Conservation (phyloP, 23 tunicate genomes). For the Ciona savignyi region DNA sequence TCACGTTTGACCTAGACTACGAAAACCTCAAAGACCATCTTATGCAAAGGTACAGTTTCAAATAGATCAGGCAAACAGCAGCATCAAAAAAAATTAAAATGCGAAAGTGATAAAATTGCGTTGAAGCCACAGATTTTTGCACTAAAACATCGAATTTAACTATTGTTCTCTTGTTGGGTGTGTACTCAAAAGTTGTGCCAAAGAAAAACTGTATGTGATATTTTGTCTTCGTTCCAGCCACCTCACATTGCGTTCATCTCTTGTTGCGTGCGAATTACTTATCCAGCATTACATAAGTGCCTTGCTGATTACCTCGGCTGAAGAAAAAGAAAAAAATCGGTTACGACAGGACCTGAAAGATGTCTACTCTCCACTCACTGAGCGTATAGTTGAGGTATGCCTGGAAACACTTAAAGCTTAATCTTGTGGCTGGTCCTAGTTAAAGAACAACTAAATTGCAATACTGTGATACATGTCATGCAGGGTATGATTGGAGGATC, state of each 20-base stretch:
- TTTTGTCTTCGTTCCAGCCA: constrained; percentile 27
- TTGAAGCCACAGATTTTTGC: no score
- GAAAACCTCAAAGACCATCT: constrained; percentile 27
- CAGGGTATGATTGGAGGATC: constrained; percentile 13
- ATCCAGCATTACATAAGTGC: constrained; percentile 41
- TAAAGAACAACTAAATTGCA: no score
- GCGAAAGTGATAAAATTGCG: no score
- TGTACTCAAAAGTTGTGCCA: no score
- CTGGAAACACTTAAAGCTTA: no score
- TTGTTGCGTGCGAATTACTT: constrained; percentile 29
- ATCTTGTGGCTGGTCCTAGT: no score
- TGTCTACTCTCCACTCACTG: constrained; percentile 11
- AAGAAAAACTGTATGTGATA: no score
- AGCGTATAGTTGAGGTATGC: constrained; percentile 15
- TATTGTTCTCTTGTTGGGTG: no score
- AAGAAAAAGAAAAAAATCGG: not conserved
- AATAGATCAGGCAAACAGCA: no score
- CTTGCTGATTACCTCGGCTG: not conserved
- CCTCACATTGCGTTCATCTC: constrained; percentile 25
- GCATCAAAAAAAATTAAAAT: no score
- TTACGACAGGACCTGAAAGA: not conserved
- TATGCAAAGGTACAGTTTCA: constrained; percentile 3
- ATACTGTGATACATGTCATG: no score
- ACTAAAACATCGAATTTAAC: no score
- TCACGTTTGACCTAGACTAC: constrained; percentile 25